Evolutionary conservation across 2,113 vertebrate genomes (phyloP), one percentile per base, ranked within the genome.

Genomic region (Perca flavescens): DNA sequence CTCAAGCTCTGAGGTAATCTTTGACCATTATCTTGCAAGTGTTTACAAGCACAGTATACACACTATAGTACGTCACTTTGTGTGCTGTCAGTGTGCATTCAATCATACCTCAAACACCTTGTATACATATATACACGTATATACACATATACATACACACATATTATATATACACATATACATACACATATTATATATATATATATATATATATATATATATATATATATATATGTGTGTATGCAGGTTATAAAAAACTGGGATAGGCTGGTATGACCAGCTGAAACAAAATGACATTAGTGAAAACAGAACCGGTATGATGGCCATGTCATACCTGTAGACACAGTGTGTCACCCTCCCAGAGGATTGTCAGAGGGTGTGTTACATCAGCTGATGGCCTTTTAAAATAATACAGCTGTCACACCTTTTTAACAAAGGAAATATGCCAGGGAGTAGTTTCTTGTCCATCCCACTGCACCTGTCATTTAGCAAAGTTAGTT

Each of bases 41-140:
- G 69, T 81, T 80, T 85, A 77, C 72, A 80, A 73, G 31, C 25
- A 13, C 53, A 62, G 17, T 52, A 54, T 0, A 57, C 7, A 56
- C 13, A 62, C 0, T 17, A 31, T 34, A 70, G 1, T 15, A 40
- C 22, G 40, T 63, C 15, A 72, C 13, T 25, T 1, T 1, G 10
- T 43, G 40, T 11, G 40, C 10, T 11, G 11, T 43, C 68, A 74
- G 36, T 10, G 50, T 64, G 40, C 28, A 36, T 17, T 57, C 6
- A 58, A 28, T 54, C 49, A 61, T 21, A 63, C 49, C 53, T 46
- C 19, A 71, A 43, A 57, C 67, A 53, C 19, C 1, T 15, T 64
- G 16, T 46, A 13, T 16, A 31, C 4, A 36, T 9, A 36, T 9
- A 8, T 1, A 36, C 4, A 31, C 4, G 5, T 4, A 31, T 4